A percentile compares a stretch with the other conserved stretches of the same genome.
phyloP scores from a whole-genome alignment of 23 tunicate species.

The Ascidia mentula region DNA sequence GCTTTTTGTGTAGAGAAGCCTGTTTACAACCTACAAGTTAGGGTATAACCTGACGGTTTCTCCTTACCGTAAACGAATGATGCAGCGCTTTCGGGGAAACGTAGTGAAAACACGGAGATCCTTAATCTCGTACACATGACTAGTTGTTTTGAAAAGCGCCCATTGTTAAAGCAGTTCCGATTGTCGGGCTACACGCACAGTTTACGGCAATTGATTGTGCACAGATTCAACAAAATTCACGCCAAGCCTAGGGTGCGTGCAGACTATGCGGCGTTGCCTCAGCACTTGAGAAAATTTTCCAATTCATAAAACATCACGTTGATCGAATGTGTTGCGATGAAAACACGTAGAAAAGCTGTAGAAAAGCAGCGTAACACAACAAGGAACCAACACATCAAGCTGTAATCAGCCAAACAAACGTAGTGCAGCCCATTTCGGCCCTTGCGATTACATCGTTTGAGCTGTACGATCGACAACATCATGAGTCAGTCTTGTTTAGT shows the following conservation, averaged over 20 bases:
- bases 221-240: neutral
- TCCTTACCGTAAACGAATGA: neutral
- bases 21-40: no score
- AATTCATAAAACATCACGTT: neutral
- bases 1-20: neutral
- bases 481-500: neutral
- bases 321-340: neutral
- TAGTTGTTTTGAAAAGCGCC: neutral
- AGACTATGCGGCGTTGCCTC: neutral
- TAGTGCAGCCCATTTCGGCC: neutral
- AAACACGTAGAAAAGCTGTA: neutral
- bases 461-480: neutral
- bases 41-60: no score
- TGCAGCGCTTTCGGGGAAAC: neutral
- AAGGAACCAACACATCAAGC: no score
- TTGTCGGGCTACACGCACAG: neutral
- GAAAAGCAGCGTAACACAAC: neutral
- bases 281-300: neutral
- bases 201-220: conserved; percentile 3
- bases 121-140: conserved; percentile 2
- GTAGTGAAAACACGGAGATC: neutral
- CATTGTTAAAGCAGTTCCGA: neutral
- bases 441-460: neutral
- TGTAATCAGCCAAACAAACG: neutral
- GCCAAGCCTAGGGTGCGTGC: neutral